Evolutionary conservation across 1,140 invertebrate species (phyloP), one percentile per base, ranked within the genome.

Genomic region (Sminthurinus signatus): DNA sequence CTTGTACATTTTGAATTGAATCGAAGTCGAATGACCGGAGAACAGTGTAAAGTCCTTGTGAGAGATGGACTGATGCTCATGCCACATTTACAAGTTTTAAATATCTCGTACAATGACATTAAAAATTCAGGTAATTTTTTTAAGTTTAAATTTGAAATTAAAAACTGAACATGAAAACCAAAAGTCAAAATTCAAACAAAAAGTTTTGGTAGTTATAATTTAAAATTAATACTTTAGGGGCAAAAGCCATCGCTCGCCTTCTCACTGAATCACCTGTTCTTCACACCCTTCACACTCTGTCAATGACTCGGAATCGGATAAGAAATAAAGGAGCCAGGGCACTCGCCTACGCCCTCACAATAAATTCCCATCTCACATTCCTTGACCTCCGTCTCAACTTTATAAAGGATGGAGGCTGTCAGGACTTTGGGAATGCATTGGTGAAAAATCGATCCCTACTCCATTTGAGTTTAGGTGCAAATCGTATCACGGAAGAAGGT

Each of bases 21-120:
- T 25, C 62, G 65, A 32, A 65, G 64, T 48, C 60, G 64, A 5
- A 51, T 72, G 44, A 67, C 55, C 21, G 62, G 36, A 14, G 65
- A 67, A 36, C 64, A 67, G 36, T 57, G 56, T 14, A 69, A 67
- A 57, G 60, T 65, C n/a, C 59, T 72, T 15, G 60, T 69, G 12
- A 43, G 67, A 10, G 64, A 69, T 39, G 70, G 67, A 14, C 39
- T 72, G 0, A 29, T 67, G 14, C 23, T 64, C 21, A 67, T 72
- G 64, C 36, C 50, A 1, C 64, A 69, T 59, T 62, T 72, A n/a
- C 60, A 62, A 60, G 27, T 43, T 8, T 60, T 72, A 1, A 72
- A 72, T 44, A 39, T 72, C 0, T 62, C 64, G 0, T 72, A 72
- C 46, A 69, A 72, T 46, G 8, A 32, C 19, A 64, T 71, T 12